A percentile compares a stretch with the other conserved stretches of the same genome.
Evolutionary conservation across 2,797 vertebrate species (phyloP).

Genomic region (Tenualosa thibaudeaui): DNA sequence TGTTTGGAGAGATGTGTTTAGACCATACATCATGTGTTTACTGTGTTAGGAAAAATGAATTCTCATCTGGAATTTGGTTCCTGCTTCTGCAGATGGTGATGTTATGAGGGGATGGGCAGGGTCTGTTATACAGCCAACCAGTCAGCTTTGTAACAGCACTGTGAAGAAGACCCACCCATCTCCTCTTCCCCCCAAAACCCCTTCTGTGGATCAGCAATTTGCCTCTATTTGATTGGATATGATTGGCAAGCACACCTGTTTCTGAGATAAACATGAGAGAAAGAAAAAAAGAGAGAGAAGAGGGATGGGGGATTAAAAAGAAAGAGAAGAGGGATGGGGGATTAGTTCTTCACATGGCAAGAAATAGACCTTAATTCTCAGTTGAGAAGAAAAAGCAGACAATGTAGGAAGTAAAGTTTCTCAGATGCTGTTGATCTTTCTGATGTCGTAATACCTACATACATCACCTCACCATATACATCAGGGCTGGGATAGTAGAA

Average conservation of each 20-base stretch:
- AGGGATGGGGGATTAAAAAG: not conserved
- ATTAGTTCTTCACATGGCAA: not conserved
- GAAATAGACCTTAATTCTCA: not conserved
- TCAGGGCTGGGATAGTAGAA: not conserved
- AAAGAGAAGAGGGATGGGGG: not conserved
- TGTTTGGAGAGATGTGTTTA: too few species aligned
- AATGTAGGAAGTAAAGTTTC: not conserved
- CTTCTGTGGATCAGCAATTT: not conserved
- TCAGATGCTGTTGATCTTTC: not conserved
- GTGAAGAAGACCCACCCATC: too few species aligned
- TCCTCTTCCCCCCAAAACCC: not conserved
- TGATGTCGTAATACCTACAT: too few species aligned
- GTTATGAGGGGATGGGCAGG: too few species aligned
- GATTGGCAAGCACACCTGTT: conserved; percentile 15
- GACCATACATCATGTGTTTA: too few species aligned
- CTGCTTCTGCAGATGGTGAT: too few species aligned
- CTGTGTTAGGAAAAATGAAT: too few species aligned
- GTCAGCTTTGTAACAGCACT: too few species aligned
- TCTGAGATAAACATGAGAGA: not conserved
- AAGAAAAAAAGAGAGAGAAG: not conserved
- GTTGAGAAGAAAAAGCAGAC: not conserved
- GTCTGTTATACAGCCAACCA: not conserved
- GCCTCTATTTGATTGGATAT: not conserved
- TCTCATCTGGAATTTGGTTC: too few species aligned
- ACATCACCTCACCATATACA: too few species aligned